Percentiles rank a stretch among this genome's conserved stretches.
Conservation (phyloP, 2,797 vertebrate genomes). For the Phataginus tetradactyla region DNA sequence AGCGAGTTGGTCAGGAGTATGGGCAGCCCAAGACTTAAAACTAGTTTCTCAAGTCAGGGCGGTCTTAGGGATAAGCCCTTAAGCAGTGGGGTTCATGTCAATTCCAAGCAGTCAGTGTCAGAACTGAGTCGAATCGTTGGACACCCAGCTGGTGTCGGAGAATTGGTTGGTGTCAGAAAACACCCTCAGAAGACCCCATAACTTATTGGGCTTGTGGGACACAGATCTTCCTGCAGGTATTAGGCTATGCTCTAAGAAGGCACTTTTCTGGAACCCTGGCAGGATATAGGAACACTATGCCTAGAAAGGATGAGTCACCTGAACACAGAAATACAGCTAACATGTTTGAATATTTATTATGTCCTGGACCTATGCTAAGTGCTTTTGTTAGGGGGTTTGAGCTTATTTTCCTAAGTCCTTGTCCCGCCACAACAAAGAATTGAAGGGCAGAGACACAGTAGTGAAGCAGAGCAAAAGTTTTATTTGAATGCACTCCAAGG, state of each 20-base stretch:
- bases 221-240: neutral
- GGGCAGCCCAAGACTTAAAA: neutral
- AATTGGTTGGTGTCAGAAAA: neutral
- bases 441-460: too few relatives aligned
- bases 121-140: neutral
- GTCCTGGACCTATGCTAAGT: neutral
- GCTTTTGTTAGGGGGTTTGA: too few relatives aligned
- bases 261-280: neutral
- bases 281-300: neutral
- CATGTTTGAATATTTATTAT: neutral
- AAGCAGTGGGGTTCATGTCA: neutral
- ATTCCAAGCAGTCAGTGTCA: neutral
- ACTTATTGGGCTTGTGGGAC: neutral
- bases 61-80: neutral
- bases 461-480: too few relatives aligned
- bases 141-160: neutral
- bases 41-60: neutral
- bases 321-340: neutral
- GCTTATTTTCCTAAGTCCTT: too few relatives aligned
- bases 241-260: neutral
- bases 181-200: neutral
- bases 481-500: too few relatives aligned
- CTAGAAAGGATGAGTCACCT: neutral
- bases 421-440: too few relatives aligned
- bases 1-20: neutral